phyloP scores from a whole-genome alignment of 2,797 vertebrate genomes.

The Sebastes iracundus region DNA sequence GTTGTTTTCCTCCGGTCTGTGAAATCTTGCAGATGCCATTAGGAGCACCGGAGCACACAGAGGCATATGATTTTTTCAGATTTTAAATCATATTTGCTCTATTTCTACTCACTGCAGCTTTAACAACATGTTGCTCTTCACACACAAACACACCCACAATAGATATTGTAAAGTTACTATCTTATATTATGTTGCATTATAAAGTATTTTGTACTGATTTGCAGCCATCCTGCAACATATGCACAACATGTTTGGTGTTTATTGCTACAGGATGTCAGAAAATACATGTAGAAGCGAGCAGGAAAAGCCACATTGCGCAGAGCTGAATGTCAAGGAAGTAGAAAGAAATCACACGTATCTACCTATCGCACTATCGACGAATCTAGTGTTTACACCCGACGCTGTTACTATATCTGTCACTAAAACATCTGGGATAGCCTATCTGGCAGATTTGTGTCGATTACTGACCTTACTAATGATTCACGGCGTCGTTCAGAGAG shows the following conservation, averaged over 20 bases:
- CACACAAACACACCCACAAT: background rate
- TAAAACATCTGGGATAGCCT: background rate
- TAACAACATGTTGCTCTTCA: background rate
- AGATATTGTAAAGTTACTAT: background rate
- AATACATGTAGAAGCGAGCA: background rate
- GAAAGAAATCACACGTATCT: constrained; percentile 37
- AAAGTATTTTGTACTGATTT: background rate
- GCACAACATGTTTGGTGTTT: background rate
- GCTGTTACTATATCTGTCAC: background rate
- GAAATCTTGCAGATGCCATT: no score
- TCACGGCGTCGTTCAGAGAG: constrained; percentile 6
- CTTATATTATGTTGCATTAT: background rate
- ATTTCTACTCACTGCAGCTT: no score
- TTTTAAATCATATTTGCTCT: no score
- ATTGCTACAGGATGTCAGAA: background rate
- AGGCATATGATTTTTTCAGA: no score
- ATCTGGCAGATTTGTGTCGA: background rate
- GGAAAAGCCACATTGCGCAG: constrained; percentile 36
- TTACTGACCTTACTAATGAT: constrained; percentile 49
- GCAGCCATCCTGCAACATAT: background rate
- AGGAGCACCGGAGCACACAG: no score
- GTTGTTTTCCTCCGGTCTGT: no score
- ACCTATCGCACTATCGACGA: background rate
- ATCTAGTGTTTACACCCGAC: background rate
- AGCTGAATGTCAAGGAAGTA: constrained; percentile 67